Conservation (phyloP, 2,113 vertebrate species). For the Rhagologus leucostigma region DNA sequence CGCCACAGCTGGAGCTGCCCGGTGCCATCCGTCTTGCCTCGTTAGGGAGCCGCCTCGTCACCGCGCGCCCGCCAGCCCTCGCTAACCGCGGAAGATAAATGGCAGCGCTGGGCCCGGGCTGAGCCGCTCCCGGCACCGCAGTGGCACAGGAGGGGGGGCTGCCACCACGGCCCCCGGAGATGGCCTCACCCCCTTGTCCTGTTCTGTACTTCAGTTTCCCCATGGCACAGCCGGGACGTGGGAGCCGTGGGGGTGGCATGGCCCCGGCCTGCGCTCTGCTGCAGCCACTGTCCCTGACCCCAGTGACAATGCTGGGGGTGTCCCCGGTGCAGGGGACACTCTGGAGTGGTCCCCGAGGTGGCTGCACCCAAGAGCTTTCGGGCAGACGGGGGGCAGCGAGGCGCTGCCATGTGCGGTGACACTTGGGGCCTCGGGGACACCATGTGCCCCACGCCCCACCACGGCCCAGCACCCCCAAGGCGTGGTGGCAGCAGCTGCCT, state of each 20-base stretch:
- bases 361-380: not conserved
- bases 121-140: not conserved
- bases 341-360: not conserved
- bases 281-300: not conserved
- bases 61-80: not conserved
- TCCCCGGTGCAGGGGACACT: not conserved
- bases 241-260: fast-evolving
- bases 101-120: not conserved
- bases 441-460: fast-evolving
- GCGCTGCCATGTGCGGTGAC: fast-evolving
- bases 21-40: conserved; percentile 46
- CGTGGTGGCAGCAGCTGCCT: fast-evolving
- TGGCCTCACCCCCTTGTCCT: not conserved
- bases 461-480: fast-evolving
- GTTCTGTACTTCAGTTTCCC: not conserved
- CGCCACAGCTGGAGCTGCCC: not conserved
- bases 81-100: conserved; percentile 52
- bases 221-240: fast-evolving
- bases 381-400: fast-evolving
- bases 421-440: not conserved
- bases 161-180: fast-evolving
- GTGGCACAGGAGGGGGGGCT: not conserved
- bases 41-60: conserved; percentile 53
- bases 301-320: not conserved
- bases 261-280: not conserved